Base-by-base conservation (phyloP, 2,888 invertebrate species). In the Flabesymbios commensalis region DNA sequence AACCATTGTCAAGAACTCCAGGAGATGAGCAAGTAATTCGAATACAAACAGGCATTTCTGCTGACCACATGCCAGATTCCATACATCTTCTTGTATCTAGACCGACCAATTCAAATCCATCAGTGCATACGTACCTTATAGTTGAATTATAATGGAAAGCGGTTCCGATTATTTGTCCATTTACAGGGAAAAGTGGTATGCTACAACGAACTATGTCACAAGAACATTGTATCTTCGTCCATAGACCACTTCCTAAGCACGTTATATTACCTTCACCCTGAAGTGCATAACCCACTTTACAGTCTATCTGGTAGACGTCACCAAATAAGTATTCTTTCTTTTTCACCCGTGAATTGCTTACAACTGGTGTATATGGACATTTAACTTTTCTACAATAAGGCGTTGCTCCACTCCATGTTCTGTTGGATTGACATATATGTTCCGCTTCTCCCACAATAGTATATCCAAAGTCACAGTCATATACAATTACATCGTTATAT, bases 281-380 rank as follows among this genome's bases (percentile, higher is more conserved):
- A 3, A 78, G 59, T 7, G 60, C 57, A 59, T 75, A 79, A 1
- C 82, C 82, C 1, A 61, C 64, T 48, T 78, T 63, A 63, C 80
- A 80, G 29, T 49, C 54, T 56, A 76, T 77, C 14, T 36, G 33
- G 29, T 56, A 28, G 29, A 29, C 39, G 29, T 67, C 60, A 10
- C 39, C 31, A 31, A 57, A 69, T 22, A 33, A 26, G 32, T 49
- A 26, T n/a, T n/a, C n/a, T n/a, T n/a, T n/a, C n/a, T n/a, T n/a
- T n/a, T n/a, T n/a, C n/a, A n/a, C n/a, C n/a, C n/a, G n/a, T n/a
- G n/a, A n/a, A n/a, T n/a, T n/a, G n/a, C n/a, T n/a, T n/a, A 29
- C 29, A 7, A 31, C 31, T 14, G 7, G 29, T 7, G 7, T 26
- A 19, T 33, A 26, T 19, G 47, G 32, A 17, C 53, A 54, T 24